phyloP scores from a whole-genome alignment of 2,113 vertebrate species.

The Epinephelus fuscoguttatus region DNA sequence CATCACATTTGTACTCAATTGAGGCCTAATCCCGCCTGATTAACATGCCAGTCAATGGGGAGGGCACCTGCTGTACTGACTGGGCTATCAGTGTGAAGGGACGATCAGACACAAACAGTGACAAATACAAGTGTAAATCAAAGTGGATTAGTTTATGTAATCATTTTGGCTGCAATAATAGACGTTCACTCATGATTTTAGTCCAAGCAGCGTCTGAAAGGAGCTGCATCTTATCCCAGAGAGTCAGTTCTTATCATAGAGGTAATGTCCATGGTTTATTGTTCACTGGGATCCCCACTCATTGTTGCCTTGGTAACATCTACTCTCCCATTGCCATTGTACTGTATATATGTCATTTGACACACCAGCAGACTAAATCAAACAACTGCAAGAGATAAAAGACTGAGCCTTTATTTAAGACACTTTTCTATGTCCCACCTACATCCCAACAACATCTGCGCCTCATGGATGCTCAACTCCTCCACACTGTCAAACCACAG shows the following conservation, averaged over 20 bases:
- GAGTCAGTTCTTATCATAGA: not conserved
- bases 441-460: constrained; percentile 18
- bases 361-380: not conserved
- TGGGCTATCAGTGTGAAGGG: constrained; percentile 3
- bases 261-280: not conserved
- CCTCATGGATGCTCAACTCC: constrained; percentile 38
- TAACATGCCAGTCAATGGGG: constrained; percentile 77
- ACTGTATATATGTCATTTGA: not conserved
- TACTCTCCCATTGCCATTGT: not conserved
- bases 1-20: constrained; percentile 82
- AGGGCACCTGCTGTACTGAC: constrained; percentile 62
- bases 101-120: constrained; percentile 32
- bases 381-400: not conserved
- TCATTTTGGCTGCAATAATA: constrained; percentile 1
- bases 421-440: constrained; percentile 7
- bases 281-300: not conserved
- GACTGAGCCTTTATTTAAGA: constrained; percentile 14
- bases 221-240: not conserved
- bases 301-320: not conserved
- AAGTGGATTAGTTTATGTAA: not conserved
- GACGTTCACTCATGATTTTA: not conserved
- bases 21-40: constrained; percentile 78
- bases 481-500: constrained; percentile 39
- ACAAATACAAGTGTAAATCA: constrained; percentile 30
- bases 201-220: not conserved